phyloP scores from a whole-genome alignment of 2,113 vertebrate species.

The Hypanus sabinus region DNA sequence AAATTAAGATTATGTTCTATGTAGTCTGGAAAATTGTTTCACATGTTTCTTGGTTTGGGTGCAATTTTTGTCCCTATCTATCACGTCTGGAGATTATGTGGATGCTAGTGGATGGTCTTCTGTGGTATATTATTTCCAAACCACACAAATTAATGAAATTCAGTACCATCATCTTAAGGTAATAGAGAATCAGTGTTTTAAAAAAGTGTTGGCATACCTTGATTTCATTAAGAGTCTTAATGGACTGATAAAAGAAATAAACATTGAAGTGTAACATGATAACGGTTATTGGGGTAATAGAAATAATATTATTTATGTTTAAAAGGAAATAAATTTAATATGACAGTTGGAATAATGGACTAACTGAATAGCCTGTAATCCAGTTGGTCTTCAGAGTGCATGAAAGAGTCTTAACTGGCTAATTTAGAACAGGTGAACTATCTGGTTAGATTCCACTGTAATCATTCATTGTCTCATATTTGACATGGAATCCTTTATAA shows the following conservation, averaged over 20 bases:
- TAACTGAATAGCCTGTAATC: neutral
- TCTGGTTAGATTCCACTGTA: neutral
- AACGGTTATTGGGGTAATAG: neutral
- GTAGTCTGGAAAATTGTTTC: constrained; percentile 34
- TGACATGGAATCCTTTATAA: neutral
- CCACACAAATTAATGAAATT: constrained; percentile 32
- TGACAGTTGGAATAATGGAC: constrained; percentile 17
- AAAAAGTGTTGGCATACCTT: constrained; percentile 10
- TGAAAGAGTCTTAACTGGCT: neutral
- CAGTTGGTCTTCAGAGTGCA: neutral
- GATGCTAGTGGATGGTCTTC: constrained; percentile 23
- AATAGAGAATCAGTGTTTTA: constrained; percentile 22
- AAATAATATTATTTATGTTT: neutral
- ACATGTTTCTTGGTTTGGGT: constrained; percentile 25
- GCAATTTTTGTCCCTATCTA: constrained; percentile 24
- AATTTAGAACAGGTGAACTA: neutral
- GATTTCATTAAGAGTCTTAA: neutral
- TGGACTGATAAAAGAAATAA: constrained; percentile 29
- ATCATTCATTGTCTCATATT: neutral
- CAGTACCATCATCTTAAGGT: constrained; percentile 13
- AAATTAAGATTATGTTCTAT: constrained; percentile 37
- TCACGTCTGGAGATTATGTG: constrained; percentile 36
- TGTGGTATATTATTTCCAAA: constrained; percentile 10
- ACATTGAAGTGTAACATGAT: constrained; percentile 26
- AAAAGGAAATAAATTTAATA: neutral